These are phyloP conservation scores for Limnothrissa miodon DNA, from an alignment of 2,113 vertebrate species.

Conservation along the genomic window DNA sequence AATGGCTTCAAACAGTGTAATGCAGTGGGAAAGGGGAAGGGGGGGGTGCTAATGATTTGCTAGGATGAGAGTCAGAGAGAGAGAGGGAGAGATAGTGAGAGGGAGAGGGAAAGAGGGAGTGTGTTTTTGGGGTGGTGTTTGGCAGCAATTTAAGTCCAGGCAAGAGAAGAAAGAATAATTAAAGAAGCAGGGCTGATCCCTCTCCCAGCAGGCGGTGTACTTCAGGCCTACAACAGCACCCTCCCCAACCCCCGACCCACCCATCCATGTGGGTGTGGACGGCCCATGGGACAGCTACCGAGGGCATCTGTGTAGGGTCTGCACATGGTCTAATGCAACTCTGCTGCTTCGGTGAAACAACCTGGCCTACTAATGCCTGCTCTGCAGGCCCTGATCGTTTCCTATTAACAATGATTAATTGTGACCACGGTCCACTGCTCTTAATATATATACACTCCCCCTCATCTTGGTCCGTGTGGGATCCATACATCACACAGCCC, in stretches of 20 bases:
- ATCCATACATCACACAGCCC: not conserved
- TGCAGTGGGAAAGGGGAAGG: not conserved
- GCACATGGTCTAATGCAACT: not conserved
- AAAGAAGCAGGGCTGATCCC: slow-evolving; percentile 30
- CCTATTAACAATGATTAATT: slow-evolving; percentile 13
- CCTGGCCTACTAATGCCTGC: not conserved
- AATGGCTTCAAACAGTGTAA: not conserved
- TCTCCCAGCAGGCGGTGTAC: slow-evolving; percentile 6
- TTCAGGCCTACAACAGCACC: not conserved
- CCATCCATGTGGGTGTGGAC: not conserved
- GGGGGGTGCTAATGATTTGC: not conserved
- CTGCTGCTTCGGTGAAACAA: not conserved
- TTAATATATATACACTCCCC: not conserved
- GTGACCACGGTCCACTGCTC: not conserved
- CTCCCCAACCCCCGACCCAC: not conserved
- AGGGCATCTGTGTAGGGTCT: not conserved
- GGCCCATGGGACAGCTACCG: not conserved
- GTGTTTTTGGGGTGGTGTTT: not conserved
- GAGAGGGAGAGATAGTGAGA: not conserved
- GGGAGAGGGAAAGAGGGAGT: not conserved
- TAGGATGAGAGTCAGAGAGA: not conserved
- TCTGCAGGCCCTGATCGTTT: not conserved
- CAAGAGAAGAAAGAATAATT: slow-evolving; percentile 35
- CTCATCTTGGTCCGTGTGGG: not conserved
- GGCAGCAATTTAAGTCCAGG: slow-evolving; percentile 43